Base-by-base conservation (phyloP, 2,797 vertebrate species). In the Neoniphon sammara region DNA sequence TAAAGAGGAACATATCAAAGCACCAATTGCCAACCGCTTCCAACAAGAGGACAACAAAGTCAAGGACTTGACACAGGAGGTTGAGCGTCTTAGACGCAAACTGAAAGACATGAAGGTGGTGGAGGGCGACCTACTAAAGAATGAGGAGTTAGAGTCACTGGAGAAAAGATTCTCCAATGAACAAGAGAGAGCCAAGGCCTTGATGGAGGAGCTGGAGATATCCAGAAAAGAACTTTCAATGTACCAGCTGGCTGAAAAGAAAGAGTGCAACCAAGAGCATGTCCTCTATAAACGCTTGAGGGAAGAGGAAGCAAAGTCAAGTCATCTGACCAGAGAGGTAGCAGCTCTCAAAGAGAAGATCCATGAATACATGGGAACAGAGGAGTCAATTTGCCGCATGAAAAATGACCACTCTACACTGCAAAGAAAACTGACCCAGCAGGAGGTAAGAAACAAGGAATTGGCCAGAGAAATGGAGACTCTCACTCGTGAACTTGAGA, bases 1-100 rank as follows among this genome's bases (percentile, higher is more conserved):
- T 25, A 97, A 96, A 91, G 94, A 95, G 82, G 97, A 98, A 47
- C 88, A 91, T 69, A 88, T 90, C 75, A 98, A 95, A 85, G 87
- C 92, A 8, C 94, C 94, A 39, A 79, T 90, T 27, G 85, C 92
- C 67, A 92, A 92, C 73, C 86, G 78, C 70, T 93, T 97, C 88
- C 96, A 97, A 75, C 96, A 97, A 71, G 97, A 99, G 85, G 97
- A 99, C 90, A 99, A 97, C 92, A 98, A 97, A 90, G 95, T 99
- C 31, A 96, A 96, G 91, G 97, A 99, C 73, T 91, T 99, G 87
- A 96, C 96, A 12, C 96, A 98, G 86, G 97, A 99, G 89, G 96
- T 98, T 2, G 97, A 99, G 81, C 93, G 94, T 56, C 94, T 98
- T 66, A 94, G 95, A 62, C 86, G 95, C 67, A 98, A 97, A 84